These are phyloP conservation scores for Oeneis ivallda DNA, from an alignment of 2,888 invertebrate species.

Conservation along the genomic window DNA sequence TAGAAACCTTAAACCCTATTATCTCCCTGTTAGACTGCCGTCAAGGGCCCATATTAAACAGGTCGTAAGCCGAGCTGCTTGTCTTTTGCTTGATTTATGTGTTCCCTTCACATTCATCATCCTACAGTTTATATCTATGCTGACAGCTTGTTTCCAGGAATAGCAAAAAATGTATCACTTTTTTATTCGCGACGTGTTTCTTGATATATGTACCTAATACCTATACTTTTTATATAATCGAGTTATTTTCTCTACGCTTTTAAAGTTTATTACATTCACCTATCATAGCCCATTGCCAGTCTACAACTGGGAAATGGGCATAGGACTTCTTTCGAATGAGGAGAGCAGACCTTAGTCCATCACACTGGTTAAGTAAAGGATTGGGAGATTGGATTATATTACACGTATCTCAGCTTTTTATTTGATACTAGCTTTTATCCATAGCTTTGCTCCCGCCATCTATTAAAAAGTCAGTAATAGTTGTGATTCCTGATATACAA, in stretches of 20 bases:
- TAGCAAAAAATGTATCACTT: constrained; percentile 17
- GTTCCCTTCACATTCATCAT: constrained; percentile 33
- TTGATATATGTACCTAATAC: constrained; percentile 8
- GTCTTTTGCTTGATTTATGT: constrained; percentile 33
- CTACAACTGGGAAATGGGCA: too few species aligned
- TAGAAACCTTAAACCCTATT: constrained; percentile 21
- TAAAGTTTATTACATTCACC: too few species aligned
- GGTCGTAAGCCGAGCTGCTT: constrained; percentile 23
- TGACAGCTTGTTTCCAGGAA: constrained; percentile 25
- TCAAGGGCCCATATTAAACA: constrained; percentile 20
- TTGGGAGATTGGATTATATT: too few species aligned
- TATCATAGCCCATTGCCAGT: too few species aligned
- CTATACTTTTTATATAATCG: not conserved
- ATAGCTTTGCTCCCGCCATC: too few species aligned
- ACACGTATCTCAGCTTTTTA: too few species aligned
- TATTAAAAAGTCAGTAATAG: too few species aligned
- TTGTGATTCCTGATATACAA: too few species aligned
- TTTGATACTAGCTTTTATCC: too few species aligned
- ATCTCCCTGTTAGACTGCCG: constrained; percentile 25
- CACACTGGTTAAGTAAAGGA: too few species aligned
- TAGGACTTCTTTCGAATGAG: too few species aligned
- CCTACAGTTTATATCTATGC: constrained; percentile 20
- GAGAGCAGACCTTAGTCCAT: too few species aligned
- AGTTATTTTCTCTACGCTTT: not conserved
- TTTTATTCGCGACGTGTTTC: constrained; percentile 6